Conservation (phyloP, 1,140 invertebrate species). For the Hestina assimilis region DNA sequence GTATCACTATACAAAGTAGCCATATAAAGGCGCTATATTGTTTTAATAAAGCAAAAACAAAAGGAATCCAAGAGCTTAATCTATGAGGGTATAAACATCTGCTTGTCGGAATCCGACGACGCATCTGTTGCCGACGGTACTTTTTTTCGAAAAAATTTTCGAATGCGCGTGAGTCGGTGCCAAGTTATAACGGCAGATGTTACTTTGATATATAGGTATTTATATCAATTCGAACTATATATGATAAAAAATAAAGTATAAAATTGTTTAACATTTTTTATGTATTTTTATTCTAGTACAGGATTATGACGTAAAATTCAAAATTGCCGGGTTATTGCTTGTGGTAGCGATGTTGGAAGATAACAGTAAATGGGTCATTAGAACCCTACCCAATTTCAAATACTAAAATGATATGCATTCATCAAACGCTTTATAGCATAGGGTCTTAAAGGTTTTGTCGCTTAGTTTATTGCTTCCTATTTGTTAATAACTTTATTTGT, state of each 20-base stretch:
- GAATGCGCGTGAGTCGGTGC: conserved; percentile 64
- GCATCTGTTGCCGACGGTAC: conserved; percentile 70
- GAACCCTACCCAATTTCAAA: conserved; percentile 58
- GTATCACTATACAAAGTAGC: conserved; percentile 50
- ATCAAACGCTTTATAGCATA: conserved; percentile 51
- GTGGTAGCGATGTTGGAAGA: conserved; percentile 59
- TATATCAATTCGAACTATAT: conserved; percentile 7
- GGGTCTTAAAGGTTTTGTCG: conserved; percentile 44
- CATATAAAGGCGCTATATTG: conserved; percentile 61
- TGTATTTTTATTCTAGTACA: conserved; percentile 33
- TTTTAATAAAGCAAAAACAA: conserved; percentile 59
- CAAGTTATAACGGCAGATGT: conserved; percentile 64
- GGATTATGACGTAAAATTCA: conserved; percentile 70
- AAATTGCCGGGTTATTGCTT: conserved; percentile 58
- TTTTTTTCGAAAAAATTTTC: conserved; percentile 71
- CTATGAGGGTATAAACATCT: conserved; percentile 75
- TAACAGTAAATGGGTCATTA: conserved; percentile 74
- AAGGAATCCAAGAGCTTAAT: conserved; percentile 60
- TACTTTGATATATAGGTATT: conserved; percentile 30
- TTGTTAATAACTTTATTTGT: conserved; percentile 54
- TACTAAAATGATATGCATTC: conserved; percentile 60
- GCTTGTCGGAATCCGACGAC: conserved; percentile 70
- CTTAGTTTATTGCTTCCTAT: conserved; percentile 56
- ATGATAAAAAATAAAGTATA: conserved; percentile 1
- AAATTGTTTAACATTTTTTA: conserved; percentile 2